Evolutionary conservation across 2,888 invertebrate species (phyloP).

Genomic region (Caenorhabditis sinica): DNA sequence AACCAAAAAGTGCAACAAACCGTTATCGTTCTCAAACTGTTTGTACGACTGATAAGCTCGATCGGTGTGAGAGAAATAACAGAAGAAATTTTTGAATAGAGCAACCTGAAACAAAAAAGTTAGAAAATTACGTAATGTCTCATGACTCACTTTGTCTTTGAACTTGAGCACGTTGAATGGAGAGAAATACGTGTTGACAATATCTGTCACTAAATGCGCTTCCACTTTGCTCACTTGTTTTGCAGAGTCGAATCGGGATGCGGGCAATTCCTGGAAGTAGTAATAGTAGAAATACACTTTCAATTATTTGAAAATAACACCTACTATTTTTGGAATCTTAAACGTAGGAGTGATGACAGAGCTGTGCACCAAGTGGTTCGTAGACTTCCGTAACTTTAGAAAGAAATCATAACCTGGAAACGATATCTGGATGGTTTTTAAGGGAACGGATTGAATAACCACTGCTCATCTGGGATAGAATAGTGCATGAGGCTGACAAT

Average conservation of each 20-base stretch:
- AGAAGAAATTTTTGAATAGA: conserved; percentile 81
- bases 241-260: conserved; percentile 76
- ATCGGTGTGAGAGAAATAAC: conserved; percentile 80
- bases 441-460: no score
- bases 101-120: conserved; percentile 64
- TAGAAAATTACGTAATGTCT: not conserved
- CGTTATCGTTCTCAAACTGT: conserved; percentile 74
- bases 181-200: conserved; percentile 79
- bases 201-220: conserved; percentile 79
- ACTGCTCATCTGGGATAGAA: conserved; percentile 72
- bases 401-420: conserved; percentile 78
- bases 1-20: conserved; percentile 7
- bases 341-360: conserved; percentile 55
- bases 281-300: not conserved
- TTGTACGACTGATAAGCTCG: conserved; percentile 79
- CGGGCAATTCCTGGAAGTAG: conserved; percentile 52
- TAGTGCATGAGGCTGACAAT: conserved; percentile 35
- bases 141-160: conserved; percentile 72
- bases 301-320: conserved; percentile 28
- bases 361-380: conserved; percentile 76
- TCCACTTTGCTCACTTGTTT: conserved; percentile 81
- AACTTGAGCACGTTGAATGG: conserved; percentile 76
- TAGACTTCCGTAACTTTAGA: conserved; percentile 77
- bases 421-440: no score
- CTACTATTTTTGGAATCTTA: conserved; percentile 41